phyloP scores from a whole-genome alignment of 2,797 vertebrate genomes.

The Lepilemur septentrionalis region DNA sequence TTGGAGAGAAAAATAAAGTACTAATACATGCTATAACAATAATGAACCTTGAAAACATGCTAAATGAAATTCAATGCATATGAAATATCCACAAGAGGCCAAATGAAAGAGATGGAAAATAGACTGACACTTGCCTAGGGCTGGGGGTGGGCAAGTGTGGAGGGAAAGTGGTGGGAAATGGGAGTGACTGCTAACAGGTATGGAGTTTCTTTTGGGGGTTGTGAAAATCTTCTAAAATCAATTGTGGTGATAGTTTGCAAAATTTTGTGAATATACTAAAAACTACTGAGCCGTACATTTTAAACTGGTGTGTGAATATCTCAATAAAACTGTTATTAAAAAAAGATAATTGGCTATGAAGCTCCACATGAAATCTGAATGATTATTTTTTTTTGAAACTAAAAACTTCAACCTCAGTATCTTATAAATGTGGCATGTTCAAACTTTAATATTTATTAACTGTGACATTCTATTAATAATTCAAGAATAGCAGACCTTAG shows the following conservation, averaged over 20 bases:
- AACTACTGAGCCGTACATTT: background rate
- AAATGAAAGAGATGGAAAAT: background rate
- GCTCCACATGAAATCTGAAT: background rate
- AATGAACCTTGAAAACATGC: slow-evolving; percentile 1
- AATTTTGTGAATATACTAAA: background rate
- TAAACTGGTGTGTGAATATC: background rate
- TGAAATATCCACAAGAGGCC: background rate
- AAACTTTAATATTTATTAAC: background rate
- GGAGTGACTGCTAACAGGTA: background rate
- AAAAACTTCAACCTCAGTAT: slow-evolving; percentile 5
- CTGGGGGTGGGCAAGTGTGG: background rate
- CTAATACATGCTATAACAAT: background rate
- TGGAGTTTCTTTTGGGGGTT: background rate
- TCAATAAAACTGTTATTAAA: background rate
- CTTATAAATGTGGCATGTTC: slow-evolving; percentile 5
- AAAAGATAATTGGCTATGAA: slow-evolving; percentile 22
- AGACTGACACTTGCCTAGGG: background rate
- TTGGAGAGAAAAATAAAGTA: background rate
- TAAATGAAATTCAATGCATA: background rate
- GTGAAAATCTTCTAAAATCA: background rate
- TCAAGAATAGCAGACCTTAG: background rate
- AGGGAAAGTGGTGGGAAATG: background rate
- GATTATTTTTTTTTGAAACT: slow-evolving; percentile 8
- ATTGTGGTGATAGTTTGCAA: background rate
- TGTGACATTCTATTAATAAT: background rate